A percentile compares a stretch with the other conserved stretches of the same genome.
These are phyloP conservation scores for Micromussa lordhowensis DNA, from an alignment of 92 coral and sea anemone genomes.

Conservation along the genomic window DNA sequence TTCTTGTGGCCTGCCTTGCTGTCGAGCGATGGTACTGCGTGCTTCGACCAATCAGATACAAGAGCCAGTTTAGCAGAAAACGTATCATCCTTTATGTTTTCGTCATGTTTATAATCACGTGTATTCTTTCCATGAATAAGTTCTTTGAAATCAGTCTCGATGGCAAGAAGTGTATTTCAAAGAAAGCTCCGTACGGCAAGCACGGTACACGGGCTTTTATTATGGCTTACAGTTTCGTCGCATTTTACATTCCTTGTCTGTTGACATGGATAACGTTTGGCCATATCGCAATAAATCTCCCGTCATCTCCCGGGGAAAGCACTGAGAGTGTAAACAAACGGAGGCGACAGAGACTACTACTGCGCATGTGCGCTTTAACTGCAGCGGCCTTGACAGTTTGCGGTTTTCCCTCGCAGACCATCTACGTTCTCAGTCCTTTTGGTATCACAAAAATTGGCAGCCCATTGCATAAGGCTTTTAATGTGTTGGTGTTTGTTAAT, in stretches of 20 bases:
- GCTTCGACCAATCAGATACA: slow-evolving; percentile 55
- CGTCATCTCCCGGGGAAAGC: slow-evolving; percentile 30
- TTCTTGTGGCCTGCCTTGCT: slow-evolving; percentile 65
- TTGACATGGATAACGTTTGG: slow-evolving; percentile 44
- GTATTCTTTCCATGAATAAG: slow-evolving; percentile 52
- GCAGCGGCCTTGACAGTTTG: slow-evolving; percentile 73
- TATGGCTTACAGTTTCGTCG: slow-evolving; percentile 19
- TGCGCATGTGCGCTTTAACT: slow-evolving; percentile 78
- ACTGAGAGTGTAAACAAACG: slow-evolving; percentile 20
- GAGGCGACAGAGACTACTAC: slow-evolving; percentile 39
- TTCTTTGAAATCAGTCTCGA: slow-evolving; percentile 24
- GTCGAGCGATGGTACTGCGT: slow-evolving; percentile 72
- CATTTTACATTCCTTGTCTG: slow-evolving; percentile 44
- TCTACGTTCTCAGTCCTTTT: slow-evolving; percentile 58
- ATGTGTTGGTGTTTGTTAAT: slow-evolving; percentile 38
- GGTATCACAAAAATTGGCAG: slow-evolving; percentile 37
- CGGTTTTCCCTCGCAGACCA: slow-evolving; percentile 70
- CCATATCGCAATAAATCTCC: slow-evolving; percentile 15
- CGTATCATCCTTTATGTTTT: slow-evolving; percentile 36
- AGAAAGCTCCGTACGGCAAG: slow-evolving; percentile 44
- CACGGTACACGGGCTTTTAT: slow-evolving; percentile 38
- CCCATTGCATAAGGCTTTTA: slow-evolving; percentile 46
- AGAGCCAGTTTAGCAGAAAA: slow-evolving; percentile 41
- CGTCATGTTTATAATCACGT: slow-evolving; percentile 22
- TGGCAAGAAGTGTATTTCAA: slow-evolving; percentile 23